Evolutionary conservation across 2,888 invertebrate species (phyloP), one percentile per base, ranked within the genome.

Genomic region (Catocala nupta): DNA sequence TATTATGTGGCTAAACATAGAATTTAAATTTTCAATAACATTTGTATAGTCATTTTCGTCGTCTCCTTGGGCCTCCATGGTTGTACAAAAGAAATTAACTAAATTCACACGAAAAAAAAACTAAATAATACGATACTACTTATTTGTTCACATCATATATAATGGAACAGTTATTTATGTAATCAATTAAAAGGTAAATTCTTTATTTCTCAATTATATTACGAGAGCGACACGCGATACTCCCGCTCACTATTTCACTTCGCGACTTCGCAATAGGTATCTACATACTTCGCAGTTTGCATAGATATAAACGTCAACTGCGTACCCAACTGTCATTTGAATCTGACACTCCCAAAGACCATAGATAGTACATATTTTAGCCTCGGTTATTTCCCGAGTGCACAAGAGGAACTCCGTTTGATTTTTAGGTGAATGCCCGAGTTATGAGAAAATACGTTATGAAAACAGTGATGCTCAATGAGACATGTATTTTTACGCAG

Each of bases 1-100:
- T 59, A 93, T 65, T 33, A 86, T 80, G 65, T 83, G 76, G 5
- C 89, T 88, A 57, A 93, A 94, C 83, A 92, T 89, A 61, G 77
- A 82, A 50, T 78, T 64, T 56, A 93, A 71, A 61, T 81, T 82
- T 16, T 89, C 85, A 59, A 89, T 80, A 77, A 88, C 80, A 55
- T 81, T 77, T 51, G 66, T 59, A 62, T 74, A 82, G 60, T 81
- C 66, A 52, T 25, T 67, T 53, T 66, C 64, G 71, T 64, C 65
- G 50, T 73, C 60, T 61, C 65, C 59, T 12, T 36, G 43, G 47
- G 51, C 49, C 53, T 71, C 77, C 77, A 77, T 77, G 13, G 47
- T 60, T 65, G 7, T 11, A 55, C 43, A 25, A 49, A 43, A 45
- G 43, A 50, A 63, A 51, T 7, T 53, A 44, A 53, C 33, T 53